Base-by-base conservation (phyloP, 2,797 vertebrate species). In the Luscinia megarhynchos region DNA sequence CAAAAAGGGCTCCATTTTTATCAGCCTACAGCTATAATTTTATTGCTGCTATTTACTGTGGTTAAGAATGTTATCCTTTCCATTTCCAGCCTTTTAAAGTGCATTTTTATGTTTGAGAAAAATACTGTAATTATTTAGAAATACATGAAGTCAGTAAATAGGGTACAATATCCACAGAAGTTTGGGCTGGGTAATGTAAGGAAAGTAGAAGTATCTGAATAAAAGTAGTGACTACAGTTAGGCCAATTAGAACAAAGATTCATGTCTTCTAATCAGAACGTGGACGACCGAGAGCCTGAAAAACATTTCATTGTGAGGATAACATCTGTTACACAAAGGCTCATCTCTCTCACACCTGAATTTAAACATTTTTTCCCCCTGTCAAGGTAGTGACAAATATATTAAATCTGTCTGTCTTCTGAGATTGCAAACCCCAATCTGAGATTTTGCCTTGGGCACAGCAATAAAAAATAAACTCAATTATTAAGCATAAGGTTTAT, bases 381-480 rank as follows among this genome's bases (percentile, higher is more conserved):
- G 95, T 97, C 94, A 96, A 95, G 58, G 89, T 93, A 81, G 85
- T 97, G 97, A 98, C 96, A 98, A 97, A 97, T 97, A 97, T 97
- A 98, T 98, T 98, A 97, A 97, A 97, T 96, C 96, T 97, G 97
- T 95, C 96, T 90, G 89, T 97, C 97, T 95, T 97, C 86, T 93
- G 94, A 96, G 96, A 96, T 97, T 84, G 89, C 11, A 41, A 96
- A 95, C 94, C 94, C 95, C 94, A 97, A 92, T 87, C 92, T 97
- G 96, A 98, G 97, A 97, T 93, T 97, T 95, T 96, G 96, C 96
- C 95, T 93, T 96, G 75, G 80, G 92, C 93, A 89, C 54, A 93
- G 90, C 84, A 97, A 97, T 97, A 96, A 96, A 97, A 97, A 95
- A 91, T 94, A 96, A 97, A 95, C 61, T 92, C 93, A 92, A 89